These are phyloP conservation scores for Hirtodrosophila confusa DNA, from an alignment of 2,888 invertebrate genomes.

Conservation along the genomic window DNA sequence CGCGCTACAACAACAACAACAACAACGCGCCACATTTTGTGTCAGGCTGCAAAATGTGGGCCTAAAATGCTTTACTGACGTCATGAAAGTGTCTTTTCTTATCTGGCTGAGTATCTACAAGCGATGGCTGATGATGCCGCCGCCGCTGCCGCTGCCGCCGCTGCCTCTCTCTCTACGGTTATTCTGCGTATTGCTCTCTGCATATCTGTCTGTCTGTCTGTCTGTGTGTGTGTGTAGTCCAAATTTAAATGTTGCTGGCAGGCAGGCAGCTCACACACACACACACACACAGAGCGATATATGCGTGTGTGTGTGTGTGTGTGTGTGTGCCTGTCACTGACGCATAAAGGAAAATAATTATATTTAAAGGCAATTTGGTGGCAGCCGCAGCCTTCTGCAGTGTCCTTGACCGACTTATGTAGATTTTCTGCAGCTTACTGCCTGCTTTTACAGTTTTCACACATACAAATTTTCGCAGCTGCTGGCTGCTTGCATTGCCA, in stretches of 20 bases:
- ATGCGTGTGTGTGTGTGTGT: conserved; percentile 2
- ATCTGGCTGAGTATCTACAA: conserved; percentile 72
- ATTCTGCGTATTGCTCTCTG: conserved; percentile 36
- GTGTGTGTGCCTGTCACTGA: conserved; percentile 49
- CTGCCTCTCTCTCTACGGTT: conserved; percentile 44
- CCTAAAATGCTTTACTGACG: conserved; percentile 78
- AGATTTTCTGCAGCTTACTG: conserved; percentile 75
- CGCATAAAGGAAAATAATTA: conserved; percentile 80
- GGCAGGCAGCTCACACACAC: conserved; percentile 37
- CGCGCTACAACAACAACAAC: conserved; percentile 53
- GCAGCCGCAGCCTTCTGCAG: conserved; percentile 74
- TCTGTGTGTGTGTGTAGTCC: conserved; percentile 38
- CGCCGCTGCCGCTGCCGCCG: conserved; percentile 12
- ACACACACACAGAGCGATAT: conserved; percentile 1
- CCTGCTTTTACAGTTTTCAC: conserved; percentile 53
- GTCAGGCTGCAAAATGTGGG: conserved; percentile 61
- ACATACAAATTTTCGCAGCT: conserved; percentile 38
- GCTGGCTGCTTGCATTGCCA: conserved; percentile 16
- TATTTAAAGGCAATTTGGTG: conserved; percentile 81
- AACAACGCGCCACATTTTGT: conserved; percentile 49
- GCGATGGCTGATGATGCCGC: conserved; percentile 46
- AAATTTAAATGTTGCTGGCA: conserved; percentile 73
- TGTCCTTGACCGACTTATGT: conserved; percentile 81
- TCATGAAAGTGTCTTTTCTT: conserved; percentile 78
- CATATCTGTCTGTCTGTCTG: conserved; percentile 3